A percentile compares a stretch with the other conserved stretches of the same genome.
Conservation (phyloP, 2,113 vertebrate species). For the Scartelaos histophorus region DNA sequence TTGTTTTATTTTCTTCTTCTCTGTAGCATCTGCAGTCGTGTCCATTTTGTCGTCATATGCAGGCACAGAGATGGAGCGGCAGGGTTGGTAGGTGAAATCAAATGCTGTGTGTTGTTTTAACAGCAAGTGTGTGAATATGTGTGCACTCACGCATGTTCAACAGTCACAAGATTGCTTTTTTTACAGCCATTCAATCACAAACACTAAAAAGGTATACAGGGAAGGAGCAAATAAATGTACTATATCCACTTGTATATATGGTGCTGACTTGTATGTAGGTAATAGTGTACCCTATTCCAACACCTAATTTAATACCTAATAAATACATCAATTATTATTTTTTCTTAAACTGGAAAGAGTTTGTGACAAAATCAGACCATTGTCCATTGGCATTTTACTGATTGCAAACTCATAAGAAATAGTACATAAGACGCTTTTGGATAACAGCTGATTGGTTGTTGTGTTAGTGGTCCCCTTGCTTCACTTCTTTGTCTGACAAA, state of each 20-base stretch:
- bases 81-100: slow-evolving; percentile 44
- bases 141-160: slow-evolving; percentile 41
- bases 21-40: slow-evolving; percentile 24
- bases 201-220: slow-evolving; percentile 35
- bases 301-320: background rate
- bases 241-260: background rate
- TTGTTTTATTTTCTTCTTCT: slow-evolving; percentile 44
- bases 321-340: background rate
- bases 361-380: no score
- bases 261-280: background rate
- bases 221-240: slow-evolving; percentile 15
- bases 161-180: slow-evolving; percentile 68
- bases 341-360: no score
- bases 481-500: background rate
- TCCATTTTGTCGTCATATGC: slow-evolving; percentile 50
- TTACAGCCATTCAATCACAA: slow-evolving; percentile 67
- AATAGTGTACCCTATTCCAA: background rate
- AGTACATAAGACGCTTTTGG: background rate
- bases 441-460: background rate
- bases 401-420: no score
- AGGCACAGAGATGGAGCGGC: slow-evolving; percentile 40
- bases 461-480: background rate
- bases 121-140: slow-evolving; percentile 19
- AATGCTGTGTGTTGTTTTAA: slow-evolving; percentile 46
- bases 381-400: no score